Conservation (phyloP, 2,888 invertebrate species). For the Amphipoea lucens region DNA sequence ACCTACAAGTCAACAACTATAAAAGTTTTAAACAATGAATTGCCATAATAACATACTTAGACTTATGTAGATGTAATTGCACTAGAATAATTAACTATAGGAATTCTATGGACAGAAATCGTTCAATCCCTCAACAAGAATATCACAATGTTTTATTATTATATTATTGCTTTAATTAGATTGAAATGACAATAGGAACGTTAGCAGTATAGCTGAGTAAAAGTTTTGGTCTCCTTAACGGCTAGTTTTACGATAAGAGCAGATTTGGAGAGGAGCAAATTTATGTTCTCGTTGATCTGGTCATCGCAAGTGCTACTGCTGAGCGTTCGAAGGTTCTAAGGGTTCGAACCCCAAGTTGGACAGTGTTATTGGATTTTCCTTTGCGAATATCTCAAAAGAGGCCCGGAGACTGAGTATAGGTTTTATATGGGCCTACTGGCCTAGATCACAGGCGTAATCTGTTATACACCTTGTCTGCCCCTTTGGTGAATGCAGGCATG, state of each 20-base stretch:
- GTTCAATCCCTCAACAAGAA: slow-evolving; percentile 59
- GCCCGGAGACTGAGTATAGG: neutral
- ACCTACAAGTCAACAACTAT: slow-evolving; percentile 53
- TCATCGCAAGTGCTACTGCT: neutral
- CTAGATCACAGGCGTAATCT: neutral
- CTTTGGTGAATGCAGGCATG: neutral
- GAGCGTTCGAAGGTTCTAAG: neutral
- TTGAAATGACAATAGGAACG: slow-evolving; percentile 59
- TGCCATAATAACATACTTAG: slow-evolving; percentile 26
- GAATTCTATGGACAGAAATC: slow-evolving; percentile 61
- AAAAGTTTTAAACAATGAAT: slow-evolving; percentile 40
- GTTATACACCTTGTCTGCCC: too few species aligned
- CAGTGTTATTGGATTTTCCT: neutral
- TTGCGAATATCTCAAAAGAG: neutral
- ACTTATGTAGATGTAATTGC: slow-evolving; percentile 51
- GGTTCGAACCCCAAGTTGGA: neutral
- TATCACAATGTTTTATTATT: slow-evolving; percentile 65
- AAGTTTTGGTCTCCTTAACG: slow-evolving; percentile 52
- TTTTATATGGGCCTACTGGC: neutral
- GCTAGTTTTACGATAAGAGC: slow-evolving; percentile 25
- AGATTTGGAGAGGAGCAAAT: slow-evolving; percentile 28
- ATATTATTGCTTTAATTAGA: slow-evolving; percentile 57
- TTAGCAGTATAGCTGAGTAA: slow-evolving; percentile 46
- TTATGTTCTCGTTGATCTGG: neutral
- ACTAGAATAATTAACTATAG: slow-evolving; percentile 54